Conservation (phyloP, 2,113 vertebrate genomes). For the Corythornis madagascariensis region DNA sequence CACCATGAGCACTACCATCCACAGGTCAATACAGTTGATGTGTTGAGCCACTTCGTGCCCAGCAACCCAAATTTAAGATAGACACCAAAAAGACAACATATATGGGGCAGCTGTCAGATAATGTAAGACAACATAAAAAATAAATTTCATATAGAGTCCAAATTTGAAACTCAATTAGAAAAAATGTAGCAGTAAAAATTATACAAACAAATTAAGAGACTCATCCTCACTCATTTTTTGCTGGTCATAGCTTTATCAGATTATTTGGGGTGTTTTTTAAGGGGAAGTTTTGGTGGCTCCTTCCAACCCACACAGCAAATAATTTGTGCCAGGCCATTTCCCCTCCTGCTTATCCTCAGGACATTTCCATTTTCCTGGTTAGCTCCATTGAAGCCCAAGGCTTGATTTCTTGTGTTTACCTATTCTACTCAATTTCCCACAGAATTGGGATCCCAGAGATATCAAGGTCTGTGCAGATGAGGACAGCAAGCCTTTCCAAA, state of each 20-base stretch:
- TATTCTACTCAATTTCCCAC: neutral
- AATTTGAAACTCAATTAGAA: neutral
- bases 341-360: neutral
- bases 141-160: neutral
- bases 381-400: neutral
- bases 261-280: neutral
- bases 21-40: neutral
- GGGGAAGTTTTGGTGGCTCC: neutral
- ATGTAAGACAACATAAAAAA: neutral
- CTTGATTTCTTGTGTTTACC: neutral
- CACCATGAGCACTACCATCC: neutral
- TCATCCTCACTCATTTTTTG: neutral
- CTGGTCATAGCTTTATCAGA: neutral
- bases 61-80: neutral
- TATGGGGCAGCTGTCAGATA: neutral
- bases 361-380: neutral
- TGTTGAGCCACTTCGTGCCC: neutral
- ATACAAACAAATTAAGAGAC: neutral
- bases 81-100: neutral
- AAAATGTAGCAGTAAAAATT: neutral
- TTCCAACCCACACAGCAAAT: neutral
- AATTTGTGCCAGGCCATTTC: neutral
- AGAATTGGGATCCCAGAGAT: neutral
- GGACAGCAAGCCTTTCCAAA: slow-evolving; percentile 3
- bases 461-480: slow-evolving; percentile 8